Percentiles rank a stretch among this genome's conserved stretches.
Conservation (phyloP, 2,113 vertebrate species). For the Anarrhichthys ocellatus region DNA sequence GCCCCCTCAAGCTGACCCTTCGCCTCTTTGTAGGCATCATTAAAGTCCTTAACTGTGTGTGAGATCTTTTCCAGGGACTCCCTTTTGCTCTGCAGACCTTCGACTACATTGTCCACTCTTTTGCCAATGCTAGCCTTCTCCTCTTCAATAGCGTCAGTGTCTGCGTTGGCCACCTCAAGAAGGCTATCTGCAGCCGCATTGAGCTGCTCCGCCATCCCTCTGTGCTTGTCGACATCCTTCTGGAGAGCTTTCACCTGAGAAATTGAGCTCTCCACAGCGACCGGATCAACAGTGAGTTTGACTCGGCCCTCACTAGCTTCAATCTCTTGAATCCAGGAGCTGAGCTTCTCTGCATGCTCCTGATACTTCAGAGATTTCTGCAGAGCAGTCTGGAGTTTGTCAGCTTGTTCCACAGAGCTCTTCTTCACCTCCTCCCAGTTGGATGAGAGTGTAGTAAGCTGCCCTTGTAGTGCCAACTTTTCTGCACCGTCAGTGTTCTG, state of each 20-base stretch:
- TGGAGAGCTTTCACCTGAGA: conserved; percentile 88
- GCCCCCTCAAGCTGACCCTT: conserved; percentile 86
- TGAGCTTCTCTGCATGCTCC: conserved; percentile 88
- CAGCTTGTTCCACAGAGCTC: conserved; percentile 83
- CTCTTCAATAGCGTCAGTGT: conserved; percentile 86
- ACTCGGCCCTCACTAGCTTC: conserved; percentile 82
- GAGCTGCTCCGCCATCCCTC: conserved; percentile 89
- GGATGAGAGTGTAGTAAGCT: conserved; percentile 86
- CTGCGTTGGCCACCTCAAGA: conserved; percentile 86
- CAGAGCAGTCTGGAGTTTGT: conserved; percentile 86
- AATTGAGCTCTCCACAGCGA: conserved; percentile 85
- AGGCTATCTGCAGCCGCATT: conserved; percentile 88
- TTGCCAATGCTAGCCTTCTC: conserved; percentile 84
- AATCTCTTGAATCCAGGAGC: conserved; percentile 89
- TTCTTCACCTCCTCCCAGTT: conserved; percentile 93
- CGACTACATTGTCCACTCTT: conserved; percentile 86
- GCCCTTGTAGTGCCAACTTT: conserved; percentile 88
- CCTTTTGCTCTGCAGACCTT: conserved; percentile 88
- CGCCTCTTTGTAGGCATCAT: conserved; percentile 88
- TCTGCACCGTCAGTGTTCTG: conserved; percentile 92
- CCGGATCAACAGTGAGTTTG: conserved; percentile 84
- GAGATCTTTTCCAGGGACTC: conserved; percentile 88
- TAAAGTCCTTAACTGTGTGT: conserved; percentile 91
- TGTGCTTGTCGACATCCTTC: conserved; percentile 93
- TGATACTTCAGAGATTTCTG: conserved; percentile 89